Base-by-base conservation (phyloP, 2,113 vertebrate species). In the Oryzias curvinotus region DNA sequence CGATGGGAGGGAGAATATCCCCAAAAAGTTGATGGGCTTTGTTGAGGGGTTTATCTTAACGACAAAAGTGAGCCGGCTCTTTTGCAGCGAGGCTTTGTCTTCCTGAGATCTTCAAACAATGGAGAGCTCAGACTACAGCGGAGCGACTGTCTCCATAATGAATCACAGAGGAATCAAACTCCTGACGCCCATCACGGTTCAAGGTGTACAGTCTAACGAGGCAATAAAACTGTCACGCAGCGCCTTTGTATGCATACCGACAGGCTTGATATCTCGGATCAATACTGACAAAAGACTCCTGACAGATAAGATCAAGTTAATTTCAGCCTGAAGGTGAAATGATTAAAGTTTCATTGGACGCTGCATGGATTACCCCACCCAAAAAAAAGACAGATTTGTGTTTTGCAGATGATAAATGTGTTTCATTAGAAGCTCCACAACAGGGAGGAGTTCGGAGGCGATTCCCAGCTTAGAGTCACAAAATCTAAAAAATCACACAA, bases 301-400 rank as follows among this genome's bases (percentile, higher is more conserved):
- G 84, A 85, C 87, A 85, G 90, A 92, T 90, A 89, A 79, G 68
- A 92, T 91, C 85, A 81, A 81, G 81, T 81, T 90, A 78, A 90
- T 92, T 91, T 91, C 86, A 88, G 82, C 45, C 76, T 80, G 80
- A 71, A 71, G 62, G 63, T 49, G 77, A 87, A 92, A 89, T 88
- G 62, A 91, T 90, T 89, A 89, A 88, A 84, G 84, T 85, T 88
- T 91, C 88, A 82, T 85, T 77, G 68, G 4, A 52, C 57, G 14
- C 54, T 77, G 65, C 62, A 78, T 71, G 77, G 74, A 23, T 66
- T 67, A 65, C 41, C 49, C 46, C 42, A 71, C 58, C 51, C 28
- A 41, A 41, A 43, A 14, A 60, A 18, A 41, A 49, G 73, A 59
- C 47, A 15, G 61, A 68, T 68, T 83, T 82, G 78, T 73, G 61